These are phyloP conservation scores for Scrobipalpa costella DNA, from an alignment of 2,888 invertebrate genomes.

Conservation along the genomic window DNA sequence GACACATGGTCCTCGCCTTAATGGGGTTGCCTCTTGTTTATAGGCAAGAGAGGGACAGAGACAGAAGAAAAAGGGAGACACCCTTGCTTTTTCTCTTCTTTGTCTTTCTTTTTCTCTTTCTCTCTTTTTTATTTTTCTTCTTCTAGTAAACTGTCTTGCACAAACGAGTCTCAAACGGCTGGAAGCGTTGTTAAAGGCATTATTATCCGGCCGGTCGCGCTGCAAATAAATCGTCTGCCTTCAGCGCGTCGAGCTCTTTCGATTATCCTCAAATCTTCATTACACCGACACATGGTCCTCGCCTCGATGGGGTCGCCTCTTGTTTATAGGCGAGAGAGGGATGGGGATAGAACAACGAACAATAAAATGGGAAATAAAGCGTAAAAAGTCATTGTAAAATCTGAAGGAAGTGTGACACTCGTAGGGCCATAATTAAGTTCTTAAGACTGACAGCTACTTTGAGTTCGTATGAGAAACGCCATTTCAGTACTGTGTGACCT, in stretches of 20 bases:
- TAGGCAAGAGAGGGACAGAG: background rate
- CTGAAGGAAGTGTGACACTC: too few relatives aligned
- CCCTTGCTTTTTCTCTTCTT: too few relatives aligned
- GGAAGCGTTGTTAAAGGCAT: constrained; percentile 74
- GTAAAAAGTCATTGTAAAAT: too few relatives aligned
- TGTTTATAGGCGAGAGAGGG: background rate
- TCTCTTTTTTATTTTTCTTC: background rate
- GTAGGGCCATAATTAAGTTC: too few relatives aligned
- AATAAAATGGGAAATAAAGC: too few relatives aligned
- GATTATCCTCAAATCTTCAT: constrained; percentile 82
- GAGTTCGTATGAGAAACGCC: too few relatives aligned
- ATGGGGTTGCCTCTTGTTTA: constrained; percentile 1
- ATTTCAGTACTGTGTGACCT: too few relatives aligned
- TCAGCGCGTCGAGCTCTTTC: constrained; percentile 62
- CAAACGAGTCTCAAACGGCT: constrained; percentile 50
- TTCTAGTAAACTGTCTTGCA: constrained; percentile 27
- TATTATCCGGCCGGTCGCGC: constrained; percentile 79
- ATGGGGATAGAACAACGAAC: background rate
- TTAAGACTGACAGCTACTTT: too few relatives aligned
- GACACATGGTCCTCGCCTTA: constrained; percentile 62
- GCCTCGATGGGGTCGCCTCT: constrained; percentile 35
- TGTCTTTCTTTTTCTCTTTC: too few relatives aligned
- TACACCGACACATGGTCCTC: constrained; percentile 70
- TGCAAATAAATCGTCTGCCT: constrained; percentile 78
- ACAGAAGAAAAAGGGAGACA: too few relatives aligned